Evolutionary conservation across 2,797 vertebrate species (phyloP).

Genomic region (Synaphobranchus kaupii): DNA sequence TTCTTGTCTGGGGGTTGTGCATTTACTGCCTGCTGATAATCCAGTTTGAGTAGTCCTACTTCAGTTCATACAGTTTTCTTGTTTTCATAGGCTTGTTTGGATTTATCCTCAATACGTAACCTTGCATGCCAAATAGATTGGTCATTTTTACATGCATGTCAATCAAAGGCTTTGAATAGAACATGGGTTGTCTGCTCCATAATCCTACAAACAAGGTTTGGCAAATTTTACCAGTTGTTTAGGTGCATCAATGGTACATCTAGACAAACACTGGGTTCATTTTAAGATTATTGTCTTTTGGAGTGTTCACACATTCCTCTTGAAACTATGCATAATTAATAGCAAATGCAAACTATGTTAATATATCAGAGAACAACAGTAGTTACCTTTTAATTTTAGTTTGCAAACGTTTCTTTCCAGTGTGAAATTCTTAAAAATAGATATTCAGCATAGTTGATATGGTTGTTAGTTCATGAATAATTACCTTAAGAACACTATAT

Average conservation of each 20-base stretch:
- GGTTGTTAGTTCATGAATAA: not conserved
- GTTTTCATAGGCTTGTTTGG: not conserved
- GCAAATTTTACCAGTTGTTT: too few relatives aligned
- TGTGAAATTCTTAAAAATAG: not conserved
- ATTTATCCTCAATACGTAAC: not conserved
- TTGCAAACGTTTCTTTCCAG: not conserved
- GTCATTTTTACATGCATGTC: not conserved
- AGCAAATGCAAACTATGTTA: not conserved
- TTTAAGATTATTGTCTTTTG: not conserved
- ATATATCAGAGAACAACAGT: not conserved
- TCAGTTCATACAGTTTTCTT: too few relatives aligned
- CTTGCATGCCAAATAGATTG: not conserved
- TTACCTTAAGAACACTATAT: not conserved
- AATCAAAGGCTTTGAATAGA: not conserved
- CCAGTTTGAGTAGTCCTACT: too few relatives aligned
- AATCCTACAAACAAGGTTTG: not conserved
- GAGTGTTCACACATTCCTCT: not conserved
- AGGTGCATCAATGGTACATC: not conserved
- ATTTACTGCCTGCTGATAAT: not conserved
- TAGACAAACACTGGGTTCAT: not conserved
- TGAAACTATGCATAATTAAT: not conserved
- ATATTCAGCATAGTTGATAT: not conserved
- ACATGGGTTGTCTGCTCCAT: not conserved
- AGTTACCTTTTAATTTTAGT: not conserved
- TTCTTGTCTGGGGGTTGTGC: too few relatives aligned